Evolutionary conservation across 2,113 vertebrate genomes (phyloP), one percentile per base, ranked within the genome.

Genomic region (Glaucomys volans): DNA sequence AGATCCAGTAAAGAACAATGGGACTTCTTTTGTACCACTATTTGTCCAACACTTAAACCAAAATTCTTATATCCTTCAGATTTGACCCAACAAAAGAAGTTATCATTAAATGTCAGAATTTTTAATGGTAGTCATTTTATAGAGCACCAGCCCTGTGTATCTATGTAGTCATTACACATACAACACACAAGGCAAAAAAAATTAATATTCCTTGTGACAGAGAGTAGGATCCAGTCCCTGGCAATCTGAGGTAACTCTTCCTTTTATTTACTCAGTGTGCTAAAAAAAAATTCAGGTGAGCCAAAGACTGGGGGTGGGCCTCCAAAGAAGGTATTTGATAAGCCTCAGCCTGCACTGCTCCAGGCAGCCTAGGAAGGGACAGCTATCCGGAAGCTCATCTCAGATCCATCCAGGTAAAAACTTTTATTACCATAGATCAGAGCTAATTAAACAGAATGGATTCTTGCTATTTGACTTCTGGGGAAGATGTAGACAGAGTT

Each of bases 241-340:
- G 50, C 42, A 37, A 67, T 20, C 54, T 44, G 62, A 59, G 75
- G 62, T 44, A 86, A 94, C 14, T 52, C 40, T 42, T 59, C 35
- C 32, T 50, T 74, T 76, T 80, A 42, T 50, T 75, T 82, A 85
- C 52, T 90, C 69, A 52, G 17, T 37, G 6, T 42, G 59, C 66
- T 71, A 69, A 92, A 93, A 75, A 75, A 95, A 87, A 94, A 76
- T 28, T 32, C 17, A 40, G 8, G 24, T 7, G 22, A 88, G 75
- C 82, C 44, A 75, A 40, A 87, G 64, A 75, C 50, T 24, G 75
- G 20, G 54, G 40, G 24, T 22, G 17, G 59, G 64, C 77, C 79
- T 88, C 87, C 54, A 96, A 84, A 71, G 32, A 74, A 90, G 64
- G 77, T 71, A 67, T 96, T 42, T 81, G 69, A 50, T 91, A 95